Percentiles rank a stretch among this genome's conserved stretches.
Evolutionary conservation across 2,888 invertebrate genomes (phyloP).

Genomic region (Thumatha senex): DNA sequence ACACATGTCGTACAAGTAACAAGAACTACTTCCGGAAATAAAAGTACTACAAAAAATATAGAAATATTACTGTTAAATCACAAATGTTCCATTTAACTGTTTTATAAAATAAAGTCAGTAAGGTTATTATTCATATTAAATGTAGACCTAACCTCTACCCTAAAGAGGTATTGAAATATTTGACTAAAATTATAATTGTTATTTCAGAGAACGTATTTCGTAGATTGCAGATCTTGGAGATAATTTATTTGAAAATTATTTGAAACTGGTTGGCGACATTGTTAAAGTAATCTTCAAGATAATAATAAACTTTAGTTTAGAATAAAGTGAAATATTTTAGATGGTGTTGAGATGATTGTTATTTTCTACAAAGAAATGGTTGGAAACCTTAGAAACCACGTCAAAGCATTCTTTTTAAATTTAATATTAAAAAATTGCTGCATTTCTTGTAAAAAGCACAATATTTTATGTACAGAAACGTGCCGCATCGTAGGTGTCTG

Average conservation of each 20-base stretch:
- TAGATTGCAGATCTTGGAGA: constrained; percentile 15
- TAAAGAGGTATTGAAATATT: constrained; percentile 17
- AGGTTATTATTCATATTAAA: neutral
- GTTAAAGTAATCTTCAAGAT: constrained; percentile 23
- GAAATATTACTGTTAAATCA: too few species aligned
- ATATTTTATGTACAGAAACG: too few species aligned
- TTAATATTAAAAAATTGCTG: neutral
- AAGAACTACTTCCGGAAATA: too few species aligned
- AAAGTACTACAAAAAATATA: too few species aligned
- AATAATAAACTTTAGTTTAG: constrained; percentile 28
- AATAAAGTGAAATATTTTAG: constrained; percentile 2
- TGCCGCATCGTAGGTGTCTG: too few species aligned
- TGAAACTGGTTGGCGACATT: constrained; percentile 23
- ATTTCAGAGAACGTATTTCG: constrained; percentile 7
- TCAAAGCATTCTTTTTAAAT: neutral
- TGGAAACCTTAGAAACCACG: neutral
- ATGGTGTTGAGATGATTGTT: constrained; percentile 6
- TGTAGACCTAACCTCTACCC: constrained; percentile 9
- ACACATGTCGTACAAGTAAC: too few species aligned
- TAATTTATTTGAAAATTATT: constrained; percentile 31
- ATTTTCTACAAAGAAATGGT: constrained; percentile 2
- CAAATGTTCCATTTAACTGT: too few species aligned
- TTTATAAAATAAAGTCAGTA: neutral
- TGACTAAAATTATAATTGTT: constrained; percentile 27
- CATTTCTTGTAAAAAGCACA: neutral